Percentiles rank a stretch among this genome's conserved stretches.
Conservation (phyloP, 2,797 vertebrate genomes). For the Acanthopagrus latus region DNA sequence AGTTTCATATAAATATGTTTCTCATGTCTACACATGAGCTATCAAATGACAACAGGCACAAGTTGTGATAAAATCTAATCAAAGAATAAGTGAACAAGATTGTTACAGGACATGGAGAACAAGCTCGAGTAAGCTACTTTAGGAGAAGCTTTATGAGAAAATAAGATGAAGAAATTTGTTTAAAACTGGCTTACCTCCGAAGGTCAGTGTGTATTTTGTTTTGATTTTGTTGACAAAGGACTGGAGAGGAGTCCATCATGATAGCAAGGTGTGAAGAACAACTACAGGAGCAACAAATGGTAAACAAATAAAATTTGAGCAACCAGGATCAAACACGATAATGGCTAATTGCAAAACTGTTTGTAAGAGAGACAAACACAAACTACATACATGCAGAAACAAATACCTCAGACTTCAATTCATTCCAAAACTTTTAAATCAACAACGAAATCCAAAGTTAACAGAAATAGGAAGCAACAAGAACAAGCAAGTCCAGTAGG, state of each 20-base stretch:
- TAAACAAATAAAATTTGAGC: constrained; percentile 8
- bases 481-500: neutral
- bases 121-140: too few relatives aligned
- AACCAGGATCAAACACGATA: constrained; percentile 10
- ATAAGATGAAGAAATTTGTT: neutral
- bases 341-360: neutral
- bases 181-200: constrained; percentile 53
- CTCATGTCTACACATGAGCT: neutral
- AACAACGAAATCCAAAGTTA: neutral
- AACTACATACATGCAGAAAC: neutral
- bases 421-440: neutral
- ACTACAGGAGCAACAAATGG: constrained; percentile 19
- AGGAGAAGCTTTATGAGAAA: neutral
- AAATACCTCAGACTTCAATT: neutral
- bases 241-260: constrained; percentile 77
- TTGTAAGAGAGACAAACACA: neutral
- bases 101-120: neutral
- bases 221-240: constrained; percentile 74
- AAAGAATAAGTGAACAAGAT: neutral
- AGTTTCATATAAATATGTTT: neutral
- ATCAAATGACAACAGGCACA: neutral
- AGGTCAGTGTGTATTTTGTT: constrained; percentile 71
- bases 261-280: constrained; percentile 15
- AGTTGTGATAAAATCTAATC: neutral
- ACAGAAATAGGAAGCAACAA: neutral